Evolutionary conservation across 2,888 invertebrate species (phyloP).

Genomic region (Spialia ferax): DNA sequence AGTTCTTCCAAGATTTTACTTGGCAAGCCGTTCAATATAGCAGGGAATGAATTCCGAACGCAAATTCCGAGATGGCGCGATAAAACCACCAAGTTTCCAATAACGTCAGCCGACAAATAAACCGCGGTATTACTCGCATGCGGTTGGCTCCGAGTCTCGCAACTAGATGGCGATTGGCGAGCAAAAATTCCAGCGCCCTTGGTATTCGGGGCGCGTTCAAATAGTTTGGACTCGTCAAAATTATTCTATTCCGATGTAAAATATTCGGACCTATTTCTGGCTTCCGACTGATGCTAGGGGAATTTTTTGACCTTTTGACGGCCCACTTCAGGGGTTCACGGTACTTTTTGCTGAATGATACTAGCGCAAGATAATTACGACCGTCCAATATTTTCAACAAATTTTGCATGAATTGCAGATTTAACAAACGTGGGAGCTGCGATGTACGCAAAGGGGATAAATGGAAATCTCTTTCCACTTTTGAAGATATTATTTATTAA

Average conservation of each 20-base stretch:
- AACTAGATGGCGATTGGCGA: slow-evolving; percentile 12
- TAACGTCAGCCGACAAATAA: slow-evolving; percentile 48
- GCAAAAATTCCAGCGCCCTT: slow-evolving; percentile 26
- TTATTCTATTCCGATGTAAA: slow-evolving; percentile 4
- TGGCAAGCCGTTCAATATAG: slow-evolving; percentile 54
- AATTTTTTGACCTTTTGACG: neutral
- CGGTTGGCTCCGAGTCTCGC: slow-evolving; percentile 21
- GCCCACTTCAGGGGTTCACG: too few relatives aligned
- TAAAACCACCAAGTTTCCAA: slow-evolving; percentile 53
- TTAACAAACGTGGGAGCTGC: too few relatives aligned
- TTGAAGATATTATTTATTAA: too few relatives aligned
- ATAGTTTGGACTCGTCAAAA: slow-evolving; percentile 6
- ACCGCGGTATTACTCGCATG: slow-evolving; percentile 43
- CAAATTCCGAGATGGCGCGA: slow-evolving; percentile 58
- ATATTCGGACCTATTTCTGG: neutral
- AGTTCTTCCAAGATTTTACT: slow-evolving; percentile 32
- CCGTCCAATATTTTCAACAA: too few relatives aligned
- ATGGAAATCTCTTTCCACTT: too few relatives aligned
- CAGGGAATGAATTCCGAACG: slow-evolving; percentile 57
- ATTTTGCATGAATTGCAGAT: too few relatives aligned
- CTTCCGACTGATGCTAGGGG: neutral
- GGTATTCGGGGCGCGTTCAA: slow-evolving; percentile 4
- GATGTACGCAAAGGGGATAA: too few relatives aligned
- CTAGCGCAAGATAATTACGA: too few relatives aligned
- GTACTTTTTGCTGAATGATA: too few relatives aligned